Evolutionary conservation across 2,797 vertebrate species (phyloP).

Genomic region (Poecilia gillii): DNA sequence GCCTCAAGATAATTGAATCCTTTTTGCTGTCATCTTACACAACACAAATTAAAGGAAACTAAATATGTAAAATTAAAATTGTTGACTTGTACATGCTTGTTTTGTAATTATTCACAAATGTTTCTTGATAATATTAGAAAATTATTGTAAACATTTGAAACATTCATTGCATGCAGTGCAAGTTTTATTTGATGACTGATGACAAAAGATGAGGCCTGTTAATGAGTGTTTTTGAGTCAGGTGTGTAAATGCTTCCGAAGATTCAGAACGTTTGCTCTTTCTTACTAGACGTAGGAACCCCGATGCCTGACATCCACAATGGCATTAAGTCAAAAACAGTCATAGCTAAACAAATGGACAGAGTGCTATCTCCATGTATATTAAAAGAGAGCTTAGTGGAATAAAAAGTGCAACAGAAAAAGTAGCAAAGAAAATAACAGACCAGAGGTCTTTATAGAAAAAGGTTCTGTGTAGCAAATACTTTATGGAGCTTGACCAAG

Average conservation of each 20-base stretch:
- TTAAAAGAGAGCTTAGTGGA: background rate
- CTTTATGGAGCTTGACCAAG: background rate
- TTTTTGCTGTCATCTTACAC: conserved; percentile 85
- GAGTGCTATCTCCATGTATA: background rate
- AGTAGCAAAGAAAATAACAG: background rate
- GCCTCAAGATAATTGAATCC: conserved; percentile 86
- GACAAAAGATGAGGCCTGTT: background rate
- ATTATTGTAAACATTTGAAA: background rate
- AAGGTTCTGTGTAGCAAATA: background rate
- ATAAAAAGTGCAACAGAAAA: background rate
- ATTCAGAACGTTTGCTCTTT: background rate
- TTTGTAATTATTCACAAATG: background rate
- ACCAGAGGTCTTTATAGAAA: background rate
- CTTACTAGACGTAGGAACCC: background rate
- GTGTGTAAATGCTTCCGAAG: background rate
- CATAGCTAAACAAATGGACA: background rate
- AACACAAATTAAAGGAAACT: conserved; percentile 86
- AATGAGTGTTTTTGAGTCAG: background rate
- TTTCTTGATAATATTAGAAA: background rate
- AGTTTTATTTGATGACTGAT: background rate
- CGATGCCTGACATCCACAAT: background rate
- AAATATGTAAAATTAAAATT: conserved; percentile 81
- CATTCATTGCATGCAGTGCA: background rate
- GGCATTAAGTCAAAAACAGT: background rate
- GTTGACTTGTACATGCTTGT: conserved; percentile 73